phyloP scores from a whole-genome alignment of 2,113 vertebrate genomes.

The Prionailurus bengalensis region DNA sequence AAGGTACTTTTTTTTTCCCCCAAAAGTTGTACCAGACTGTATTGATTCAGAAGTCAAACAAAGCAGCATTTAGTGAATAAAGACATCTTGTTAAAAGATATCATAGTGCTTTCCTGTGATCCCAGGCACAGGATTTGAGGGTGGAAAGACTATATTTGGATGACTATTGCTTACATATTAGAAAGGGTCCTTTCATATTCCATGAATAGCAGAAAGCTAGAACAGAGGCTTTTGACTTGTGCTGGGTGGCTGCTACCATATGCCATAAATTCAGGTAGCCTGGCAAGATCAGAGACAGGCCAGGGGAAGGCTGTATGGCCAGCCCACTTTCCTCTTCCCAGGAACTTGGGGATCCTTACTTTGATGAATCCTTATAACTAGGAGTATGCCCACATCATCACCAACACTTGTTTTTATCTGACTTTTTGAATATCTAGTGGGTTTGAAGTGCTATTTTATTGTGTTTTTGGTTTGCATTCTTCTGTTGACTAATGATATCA shows the following conservation, averaged over 20 bases:
- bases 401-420: neutral
- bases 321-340: neutral
- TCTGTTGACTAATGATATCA: neutral
- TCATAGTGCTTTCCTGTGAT: neutral
- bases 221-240: neutral
- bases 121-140: neutral
- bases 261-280: neutral
- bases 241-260: neutral
- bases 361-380: neutral
- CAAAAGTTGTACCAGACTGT: conserved; percentile 78
- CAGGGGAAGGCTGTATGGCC: neutral
- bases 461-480: neutral
- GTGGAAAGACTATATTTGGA: neutral
- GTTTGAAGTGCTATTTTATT: neutral
- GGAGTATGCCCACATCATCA: neutral
- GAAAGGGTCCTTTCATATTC: neutral
- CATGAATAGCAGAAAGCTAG: neutral
- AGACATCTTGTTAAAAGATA: conserved; percentile 36
- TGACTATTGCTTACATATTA: neutral
- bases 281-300: neutral
- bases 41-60: conserved; percentile 81
- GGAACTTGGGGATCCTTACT: neutral
- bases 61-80: conserved; percentile 81
- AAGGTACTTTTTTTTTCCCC: neutral
- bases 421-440: neutral